Conservation (phyloP, 2,888 invertebrate genomes). For the Tyria jacobaeae region DNA sequence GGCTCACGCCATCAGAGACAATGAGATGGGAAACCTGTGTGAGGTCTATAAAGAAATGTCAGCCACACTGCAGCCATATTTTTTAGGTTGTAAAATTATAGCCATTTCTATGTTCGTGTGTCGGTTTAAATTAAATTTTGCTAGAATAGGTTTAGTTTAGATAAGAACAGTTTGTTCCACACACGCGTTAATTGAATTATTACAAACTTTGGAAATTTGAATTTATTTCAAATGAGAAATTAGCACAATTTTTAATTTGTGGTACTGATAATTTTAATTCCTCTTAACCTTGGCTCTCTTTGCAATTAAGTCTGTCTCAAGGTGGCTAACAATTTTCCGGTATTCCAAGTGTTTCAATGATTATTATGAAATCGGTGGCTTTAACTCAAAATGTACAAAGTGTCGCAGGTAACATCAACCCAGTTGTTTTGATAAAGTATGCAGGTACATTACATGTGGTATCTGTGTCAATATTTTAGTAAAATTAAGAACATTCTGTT, state of each 20-base stretch:
- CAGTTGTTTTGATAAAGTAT: not conserved
- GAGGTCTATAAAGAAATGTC: too few species aligned
- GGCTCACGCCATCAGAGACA: too few species aligned
- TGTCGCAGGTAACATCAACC: not conserved
- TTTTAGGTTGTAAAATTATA: too few species aligned
- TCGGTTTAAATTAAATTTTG: not conserved
- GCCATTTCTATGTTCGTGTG: not conserved
- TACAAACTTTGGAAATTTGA: too few species aligned
- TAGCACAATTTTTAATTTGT: slow-evolving; percentile 32
- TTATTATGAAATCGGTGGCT: slow-evolving; percentile 32
- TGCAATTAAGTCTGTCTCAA: slow-evolving; percentile 54
- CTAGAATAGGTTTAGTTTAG: not conserved
- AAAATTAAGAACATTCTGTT: not conserved
- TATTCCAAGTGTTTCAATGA: slow-evolving; percentile 58
- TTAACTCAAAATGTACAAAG: slow-evolving; percentile 6
- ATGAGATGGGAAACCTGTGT: too few species aligned
- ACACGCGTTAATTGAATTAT: too few species aligned
- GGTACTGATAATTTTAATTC: slow-evolving; percentile 52
- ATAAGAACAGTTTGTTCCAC: not conserved
- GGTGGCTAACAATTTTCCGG: slow-evolving; percentile 59
- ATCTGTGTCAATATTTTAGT: slow-evolving; percentile 4
- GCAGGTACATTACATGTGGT: not conserved
- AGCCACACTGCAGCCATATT: too few species aligned
- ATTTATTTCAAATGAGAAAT: slow-evolving; percentile 16
- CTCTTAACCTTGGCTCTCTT: slow-evolving; percentile 64